Evolutionary conservation across 2,888 invertebrate species (phyloP).

Genomic region (Molanna angustata): DNA sequence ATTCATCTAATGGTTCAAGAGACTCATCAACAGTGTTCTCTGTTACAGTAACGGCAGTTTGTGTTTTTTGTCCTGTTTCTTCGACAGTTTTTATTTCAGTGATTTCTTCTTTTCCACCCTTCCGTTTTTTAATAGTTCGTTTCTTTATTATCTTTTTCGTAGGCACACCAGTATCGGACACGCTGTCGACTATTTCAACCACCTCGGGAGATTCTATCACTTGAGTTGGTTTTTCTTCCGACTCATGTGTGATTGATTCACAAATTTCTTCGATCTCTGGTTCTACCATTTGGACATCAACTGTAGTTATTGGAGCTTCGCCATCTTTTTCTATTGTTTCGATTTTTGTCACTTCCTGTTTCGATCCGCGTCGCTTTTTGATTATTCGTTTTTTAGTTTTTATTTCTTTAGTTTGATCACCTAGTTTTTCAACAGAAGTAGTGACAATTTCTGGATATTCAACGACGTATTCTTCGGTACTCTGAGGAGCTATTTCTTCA

Average conservation of each 20-base stretch:
- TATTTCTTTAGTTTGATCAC: slow-evolving; percentile 28
- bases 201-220: no score
- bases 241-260: no score
- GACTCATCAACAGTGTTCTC: slow-evolving; percentile 25
- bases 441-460: slow-evolving; percentile 40
- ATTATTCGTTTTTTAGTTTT: slow-evolving; percentile 43
- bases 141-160: slow-evolving; percentile 39
- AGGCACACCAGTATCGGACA: slow-evolving; percentile 33
- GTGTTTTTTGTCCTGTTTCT: slow-evolving; percentile 42
- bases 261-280: no score
- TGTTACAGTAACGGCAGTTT: slow-evolving; percentile 39
- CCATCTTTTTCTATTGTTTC: slow-evolving; percentile 42
- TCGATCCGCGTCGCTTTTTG: slow-evolving; percentile 40
- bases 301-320: slow-evolving; percentile 44
- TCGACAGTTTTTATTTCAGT: slow-evolving; percentile 50
- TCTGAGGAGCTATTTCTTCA: slow-evolving; percentile 36
- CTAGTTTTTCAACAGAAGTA: slow-evolving; percentile 37
- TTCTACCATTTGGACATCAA: no score
- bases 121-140: slow-evolving; percentile 47
- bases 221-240: no score
- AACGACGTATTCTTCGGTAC: slow-evolving; percentile 39
- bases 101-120: slow-evolving; percentile 45
- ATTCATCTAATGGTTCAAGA: slow-evolving; percentile 6
- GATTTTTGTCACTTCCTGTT: slow-evolving; percentile 42
- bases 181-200: no score